Evolutionary conservation across 1,140 invertebrate genomes (phyloP), one percentile per base, ranked within the genome.

Genomic region (Periplaneta americana): DNA sequence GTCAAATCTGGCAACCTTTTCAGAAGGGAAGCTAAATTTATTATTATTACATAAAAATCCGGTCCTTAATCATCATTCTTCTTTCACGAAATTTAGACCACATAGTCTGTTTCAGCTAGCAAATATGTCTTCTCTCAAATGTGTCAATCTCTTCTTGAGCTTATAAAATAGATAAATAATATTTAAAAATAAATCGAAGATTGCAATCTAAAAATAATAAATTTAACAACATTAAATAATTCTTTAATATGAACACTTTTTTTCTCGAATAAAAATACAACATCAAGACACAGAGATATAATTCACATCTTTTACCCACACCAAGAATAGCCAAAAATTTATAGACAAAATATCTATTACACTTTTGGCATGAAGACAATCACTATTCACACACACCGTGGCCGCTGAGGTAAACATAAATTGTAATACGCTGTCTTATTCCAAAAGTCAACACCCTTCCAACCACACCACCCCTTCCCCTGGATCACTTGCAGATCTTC

Each of bases 381-480:
- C 22, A 35, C 48, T 76, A 74, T 75, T 89, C 87, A 92, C 84
- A 91, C 88, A 83, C 90, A 88, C 82, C 86, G 88, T 75, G 92
- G 92, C 83, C 90, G 92, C 85, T 94, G 94, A 34, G 98, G 98
- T 89, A 98, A 90, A 89, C 98, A 99, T 85, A 99, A 91, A 88
- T 99, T 99, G 85, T 99, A 99, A 89, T 97, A 98, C 76, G 97
- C 94, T 85, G 93, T 94, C 88, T 96, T 95, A 85, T 94, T 93
- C 97, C 97, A 98, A 88, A 99, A 99, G 82, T 96, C 92, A 77
- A 93, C 89, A 32, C 91, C 92, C 88, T 98, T 99, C 97, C 97
- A 99, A 4, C 94, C 95, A 88, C 97, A 98, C 96, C 97, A 98
- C 6, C 97, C 97, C 90, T 98, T 96, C 74, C 88, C 92, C 57